Evolutionary conservation across 2,888 invertebrate species (phyloP).

Genomic region (Cheilosia soror): DNA sequence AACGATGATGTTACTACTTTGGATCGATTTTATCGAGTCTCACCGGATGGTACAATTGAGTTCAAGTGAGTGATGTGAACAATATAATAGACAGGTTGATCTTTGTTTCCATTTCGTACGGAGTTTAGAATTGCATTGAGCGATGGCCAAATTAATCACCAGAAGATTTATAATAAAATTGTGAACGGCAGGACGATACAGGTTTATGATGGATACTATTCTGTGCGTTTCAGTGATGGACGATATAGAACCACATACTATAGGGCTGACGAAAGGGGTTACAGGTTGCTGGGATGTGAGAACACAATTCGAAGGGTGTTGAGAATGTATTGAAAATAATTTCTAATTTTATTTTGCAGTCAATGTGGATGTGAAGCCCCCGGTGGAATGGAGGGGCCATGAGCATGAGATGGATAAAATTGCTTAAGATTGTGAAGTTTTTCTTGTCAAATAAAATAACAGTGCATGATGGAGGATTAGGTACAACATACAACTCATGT

Average conservation of each 20-base stretch:
- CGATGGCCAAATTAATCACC: conserved; percentile 58
- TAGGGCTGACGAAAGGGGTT: conserved; percentile 32
- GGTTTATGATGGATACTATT: conserved; percentile 38
- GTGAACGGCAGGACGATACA: conserved; percentile 13
- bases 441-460: background rate
- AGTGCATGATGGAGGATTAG: no score
- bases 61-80: conserved; percentile 56
- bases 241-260: conserved; percentile 30
- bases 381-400: background rate
- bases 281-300: conserved; percentile 23
- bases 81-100: background rate
- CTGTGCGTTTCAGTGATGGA: conserved; percentile 41
- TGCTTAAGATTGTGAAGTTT: background rate
- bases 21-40: conserved; percentile 56
- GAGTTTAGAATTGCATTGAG: conserved; percentile 20
- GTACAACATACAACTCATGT: no score
- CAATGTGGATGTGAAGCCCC: conserved; percentile 10
- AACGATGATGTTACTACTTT: conserved; percentile 40
- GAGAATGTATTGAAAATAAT: background rate
- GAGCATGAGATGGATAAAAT: background rate
- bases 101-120: background rate
- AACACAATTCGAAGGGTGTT: background rate
- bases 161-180: conserved; percentile 44
- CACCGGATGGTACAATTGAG: conserved; percentile 44
- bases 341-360: conserved; percentile 6